Base-by-base conservation (phyloP, 2,113 vertebrate genomes). In the Alaudala cheleensis region DNA sequence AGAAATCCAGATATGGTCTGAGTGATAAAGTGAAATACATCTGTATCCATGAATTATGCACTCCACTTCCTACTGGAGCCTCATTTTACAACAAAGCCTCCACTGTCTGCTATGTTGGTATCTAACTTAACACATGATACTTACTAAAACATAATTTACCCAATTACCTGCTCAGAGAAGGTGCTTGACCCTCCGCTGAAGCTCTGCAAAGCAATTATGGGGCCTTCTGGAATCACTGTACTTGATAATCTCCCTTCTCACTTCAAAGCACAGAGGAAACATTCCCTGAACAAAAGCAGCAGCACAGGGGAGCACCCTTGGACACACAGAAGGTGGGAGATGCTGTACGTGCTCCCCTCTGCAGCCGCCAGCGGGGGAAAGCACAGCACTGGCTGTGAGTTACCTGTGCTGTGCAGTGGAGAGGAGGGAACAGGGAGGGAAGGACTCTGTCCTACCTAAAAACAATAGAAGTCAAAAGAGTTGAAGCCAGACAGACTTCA, bases 91-190 rank as follows among this genome's bases (percentile, higher is more conserved):
- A 84, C 53, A 87, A 78, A 91, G 87, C 13, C 57, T 92, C 53
- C 45, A 72, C 39, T 81, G 51, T 72, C 44, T 64, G 39, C 31
- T 67, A 23, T 39, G 29, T 58, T 87, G n/a, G 16, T 50, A 86
- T 58, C 66, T 61, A 72, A 76, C 84, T 84, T 86, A 28, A 88
- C 62, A 64, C 39, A 66, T 49, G 86, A 80, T 42, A 92, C 10
- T 71, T 78, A 92, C 39, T 92, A 74, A 86, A 92, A 79, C 65
- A 44, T 90, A 56, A 86, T 72, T 91, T 71, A 85, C 31, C 53
- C 89, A 81, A 92, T 92, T 91, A 92, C 31, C 49, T 87, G 53
- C 74, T 91, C 74, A 88, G 82, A 94, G 54, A 80, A 92, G 74
- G 81, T 82, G 79, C 65, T 5, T 79, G 81, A 95, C 90, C 88